These are phyloP conservation scores for Drosophila neocordata DNA, from an alignment of 1,140 invertebrate genomes.

Conservation along the genomic window DNA sequence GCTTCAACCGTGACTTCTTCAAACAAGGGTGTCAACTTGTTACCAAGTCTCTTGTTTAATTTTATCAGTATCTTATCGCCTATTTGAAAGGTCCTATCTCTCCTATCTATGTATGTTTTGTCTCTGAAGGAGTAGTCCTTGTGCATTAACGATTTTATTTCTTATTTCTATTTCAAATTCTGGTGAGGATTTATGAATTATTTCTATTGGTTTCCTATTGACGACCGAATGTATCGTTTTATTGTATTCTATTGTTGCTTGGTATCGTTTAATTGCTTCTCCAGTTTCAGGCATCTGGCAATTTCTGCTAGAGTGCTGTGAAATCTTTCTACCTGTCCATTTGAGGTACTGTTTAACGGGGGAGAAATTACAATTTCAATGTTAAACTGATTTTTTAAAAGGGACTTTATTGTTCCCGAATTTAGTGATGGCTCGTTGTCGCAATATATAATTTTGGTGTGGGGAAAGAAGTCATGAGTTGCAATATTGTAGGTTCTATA, in stretches of 20 bases:
- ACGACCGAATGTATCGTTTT: background rate
- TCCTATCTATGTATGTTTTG: too few species aligned
- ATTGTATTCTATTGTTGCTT: conserved; percentile 8
- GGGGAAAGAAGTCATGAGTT: background rate
- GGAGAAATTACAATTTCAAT: background rate
- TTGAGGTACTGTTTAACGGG: background rate
- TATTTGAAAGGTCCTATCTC: background rate
- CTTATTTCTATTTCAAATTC: background rate
- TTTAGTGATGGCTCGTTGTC: background rate
- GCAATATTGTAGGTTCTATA: background rate
- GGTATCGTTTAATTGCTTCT: background rate
- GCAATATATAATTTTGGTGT: background rate
- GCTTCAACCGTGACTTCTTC: too few species aligned
- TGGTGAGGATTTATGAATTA: background rate
- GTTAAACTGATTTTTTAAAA: conserved; percentile 5
- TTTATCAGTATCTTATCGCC: conserved; percentile 1
- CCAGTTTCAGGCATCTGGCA: background rate
- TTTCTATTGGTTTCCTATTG: conserved; percentile 2
- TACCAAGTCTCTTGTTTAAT: conserved; percentile 9
- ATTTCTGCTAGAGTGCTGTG: background rate
- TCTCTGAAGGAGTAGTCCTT: too few species aligned
- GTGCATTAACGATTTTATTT: background rate
- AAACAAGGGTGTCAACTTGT: background rate
- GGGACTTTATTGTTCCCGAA: too few species aligned
- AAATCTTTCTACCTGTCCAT: background rate